A percentile compares a stretch with the other conserved stretches of the same genome.
phyloP scores from a whole-genome alignment of 2,888 invertebrate species.

The Pantelozetes paolii region DNA sequence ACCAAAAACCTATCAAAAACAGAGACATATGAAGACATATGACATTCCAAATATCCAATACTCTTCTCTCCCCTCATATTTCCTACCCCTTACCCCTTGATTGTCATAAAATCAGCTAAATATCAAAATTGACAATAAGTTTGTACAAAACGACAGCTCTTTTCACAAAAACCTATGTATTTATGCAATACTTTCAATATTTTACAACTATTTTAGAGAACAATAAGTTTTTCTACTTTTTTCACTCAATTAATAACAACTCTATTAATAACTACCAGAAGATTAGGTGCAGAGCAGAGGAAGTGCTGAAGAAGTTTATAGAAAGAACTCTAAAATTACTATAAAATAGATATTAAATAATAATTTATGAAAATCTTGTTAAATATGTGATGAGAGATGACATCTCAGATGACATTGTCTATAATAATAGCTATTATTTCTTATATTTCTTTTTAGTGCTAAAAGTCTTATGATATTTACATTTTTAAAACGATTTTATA shows the following conservation, averaged over 20 bases:
- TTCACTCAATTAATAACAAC: background rate
- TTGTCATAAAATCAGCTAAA: too few relatives aligned
- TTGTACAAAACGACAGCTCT: background rate
- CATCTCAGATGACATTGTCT: too few relatives aligned
- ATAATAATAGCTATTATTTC: slow-evolving; percentile 8
- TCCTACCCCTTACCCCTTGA: too few relatives aligned
- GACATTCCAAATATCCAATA: slow-evolving; percentile 17
- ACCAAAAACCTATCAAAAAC: background rate
- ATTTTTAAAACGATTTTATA: background rate
- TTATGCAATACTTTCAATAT: slow-evolving; percentile 22
- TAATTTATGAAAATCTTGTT: background rate
- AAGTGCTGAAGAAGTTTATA: background rate
- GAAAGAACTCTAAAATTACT: background rate
- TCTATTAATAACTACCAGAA: background rate
- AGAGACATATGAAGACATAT: background rate
- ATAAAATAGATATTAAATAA: background rate
- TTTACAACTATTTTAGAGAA: too few relatives aligned
- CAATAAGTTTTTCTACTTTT: slow-evolving; percentile 13
- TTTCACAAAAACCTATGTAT: background rate
- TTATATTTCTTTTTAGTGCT: background rate
- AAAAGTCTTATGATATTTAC: background rate
- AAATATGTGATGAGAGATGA: slow-evolving; percentile 10
- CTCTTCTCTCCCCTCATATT: background rate
- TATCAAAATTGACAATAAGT: background rate
- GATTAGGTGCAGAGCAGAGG: background rate